Conservation (phyloP, 2,888 invertebrate genomes). For the Lasioglossum zephyrum region DNA sequence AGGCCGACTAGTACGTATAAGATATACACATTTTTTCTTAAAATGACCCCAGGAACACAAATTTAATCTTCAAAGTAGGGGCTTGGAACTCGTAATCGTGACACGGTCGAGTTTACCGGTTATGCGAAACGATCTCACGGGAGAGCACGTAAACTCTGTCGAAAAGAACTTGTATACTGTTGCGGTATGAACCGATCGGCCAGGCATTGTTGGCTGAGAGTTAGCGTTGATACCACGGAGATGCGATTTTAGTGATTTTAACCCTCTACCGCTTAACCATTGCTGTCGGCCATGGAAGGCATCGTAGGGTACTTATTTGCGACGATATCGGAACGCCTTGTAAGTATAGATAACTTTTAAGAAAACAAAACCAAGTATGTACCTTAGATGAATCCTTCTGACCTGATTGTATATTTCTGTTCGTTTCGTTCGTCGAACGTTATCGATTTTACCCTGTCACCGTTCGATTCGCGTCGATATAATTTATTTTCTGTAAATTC, state of each 20-base stretch:
- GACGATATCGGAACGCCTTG: conserved; percentile 14
- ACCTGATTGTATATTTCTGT: neutral
- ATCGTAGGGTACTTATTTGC: conserved; percentile 28
- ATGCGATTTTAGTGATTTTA: conserved; percentile 59
- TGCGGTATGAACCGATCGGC: conserved; percentile 24
- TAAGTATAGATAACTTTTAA: conserved; percentile 33
- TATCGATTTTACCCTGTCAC: neutral
- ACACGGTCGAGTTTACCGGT: conserved; percentile 22
- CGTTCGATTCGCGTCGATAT: neutral
- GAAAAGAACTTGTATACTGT: conserved; percentile 33
- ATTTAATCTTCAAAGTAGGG: too few relatives aligned
- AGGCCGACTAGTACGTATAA: too few relatives aligned
- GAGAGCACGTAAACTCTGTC: conserved; percentile 30
- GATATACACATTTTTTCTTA: too few relatives aligned
- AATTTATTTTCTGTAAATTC: conserved; percentile 1
- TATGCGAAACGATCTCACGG: conserved; percentile 36
- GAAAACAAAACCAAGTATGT: conserved; percentile 12
- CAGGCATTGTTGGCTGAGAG: conserved; percentile 22
- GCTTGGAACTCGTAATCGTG: too few relatives aligned
- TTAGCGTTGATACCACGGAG: conserved; percentile 24
- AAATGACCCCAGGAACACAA: too few relatives aligned
- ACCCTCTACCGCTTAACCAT: conserved; percentile 60
- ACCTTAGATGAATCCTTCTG: conserved; percentile 1
- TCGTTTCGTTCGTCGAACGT: neutral
- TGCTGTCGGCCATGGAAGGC: neutral